phyloP scores from a whole-genome alignment of 2,797 vertebrate species.

The Emys orbicularis region DNA sequence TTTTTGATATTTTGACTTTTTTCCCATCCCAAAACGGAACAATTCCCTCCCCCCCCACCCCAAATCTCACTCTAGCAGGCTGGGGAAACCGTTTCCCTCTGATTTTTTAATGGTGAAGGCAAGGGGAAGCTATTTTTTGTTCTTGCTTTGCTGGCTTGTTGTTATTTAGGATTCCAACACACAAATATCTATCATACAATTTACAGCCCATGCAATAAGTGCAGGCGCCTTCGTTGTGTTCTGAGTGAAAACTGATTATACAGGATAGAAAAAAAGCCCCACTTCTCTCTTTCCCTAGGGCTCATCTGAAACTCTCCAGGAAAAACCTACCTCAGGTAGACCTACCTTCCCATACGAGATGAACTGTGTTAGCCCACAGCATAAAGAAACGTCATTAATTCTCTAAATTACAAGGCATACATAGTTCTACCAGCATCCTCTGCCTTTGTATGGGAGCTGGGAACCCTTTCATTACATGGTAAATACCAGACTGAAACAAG shows the following conservation, averaged over 20 bases:
- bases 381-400: constrained; percentile 63
- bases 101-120: not conserved
- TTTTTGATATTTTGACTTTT: not conserved
- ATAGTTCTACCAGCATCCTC: constrained; percentile 51
- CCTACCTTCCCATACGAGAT: not conserved
- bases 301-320: not conserved
- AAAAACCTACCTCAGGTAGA: not conserved
- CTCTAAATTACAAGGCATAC: constrained; percentile 61
- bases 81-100: not conserved
- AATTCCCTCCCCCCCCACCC: too few relatives aligned
- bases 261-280: not conserved
- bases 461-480: constrained; percentile 64
- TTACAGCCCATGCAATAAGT: too few relatives aligned
- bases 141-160: not conserved
- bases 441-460: constrained; percentile 32
- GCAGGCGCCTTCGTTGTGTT: too few relatives aligned
- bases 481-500: constrained; percentile 38
- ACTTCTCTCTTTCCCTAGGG: not conserved
- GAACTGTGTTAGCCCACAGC: constrained; percentile 7
- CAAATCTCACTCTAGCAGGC: not conserved
- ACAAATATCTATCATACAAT: not conserved
- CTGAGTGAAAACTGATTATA: not conserved
- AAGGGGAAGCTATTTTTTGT: not conserved
- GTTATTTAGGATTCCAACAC: not conserved
- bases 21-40: not conserved